These are phyloP conservation scores for Pseudochromis fuscus DNA, from an alignment of 2,797 vertebrate species.

Conservation along the genomic window DNA sequence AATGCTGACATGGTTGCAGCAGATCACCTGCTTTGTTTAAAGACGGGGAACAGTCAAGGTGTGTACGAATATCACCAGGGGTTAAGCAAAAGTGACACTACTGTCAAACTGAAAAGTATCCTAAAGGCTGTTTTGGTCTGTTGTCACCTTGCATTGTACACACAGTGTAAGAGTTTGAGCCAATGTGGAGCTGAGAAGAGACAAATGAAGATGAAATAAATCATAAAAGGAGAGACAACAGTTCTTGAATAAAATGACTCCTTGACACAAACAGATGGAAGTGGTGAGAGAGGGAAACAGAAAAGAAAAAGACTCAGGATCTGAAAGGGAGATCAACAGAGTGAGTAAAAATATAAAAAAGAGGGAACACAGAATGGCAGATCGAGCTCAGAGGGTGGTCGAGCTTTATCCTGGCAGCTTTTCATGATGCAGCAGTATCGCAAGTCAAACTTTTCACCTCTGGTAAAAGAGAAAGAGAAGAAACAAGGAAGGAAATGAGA, in stretches of 20 bases:
- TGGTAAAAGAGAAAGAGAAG: slow-evolving; percentile 27
- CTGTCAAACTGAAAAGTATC: neutral
- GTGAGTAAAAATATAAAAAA: slow-evolving; percentile 22
- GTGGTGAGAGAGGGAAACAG: slow-evolving; percentile 3
- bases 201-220: slow-evolving; percentile 17
- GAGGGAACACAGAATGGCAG: slow-evolving; percentile 50
- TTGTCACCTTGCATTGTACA: slow-evolving; percentile 1
- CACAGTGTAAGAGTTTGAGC: slow-evolving; percentile 4
- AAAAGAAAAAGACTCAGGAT: slow-evolving; percentile 38
- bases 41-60: no score
- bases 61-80: neutral
- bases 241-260: slow-evolving; percentile 4
- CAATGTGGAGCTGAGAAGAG: neutral
- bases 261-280: slow-evolving; percentile 25
- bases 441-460: slow-evolving; percentile 54
- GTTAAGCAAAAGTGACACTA: neutral
- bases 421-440: slow-evolving; percentile 56
- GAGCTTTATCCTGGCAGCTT: slow-evolving; percentile 26
- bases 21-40: no score
- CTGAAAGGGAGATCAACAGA: slow-evolving; percentile 19
- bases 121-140: neutral
- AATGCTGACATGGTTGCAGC: neutral
- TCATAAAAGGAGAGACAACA: slow-evolving; percentile 3
- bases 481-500: slow-evolving; percentile 15
- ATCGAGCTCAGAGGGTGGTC: slow-evolving; percentile 58